Base-by-base conservation (phyloP, 2,888 invertebrate genomes). In the Noctua janthina region DNA sequence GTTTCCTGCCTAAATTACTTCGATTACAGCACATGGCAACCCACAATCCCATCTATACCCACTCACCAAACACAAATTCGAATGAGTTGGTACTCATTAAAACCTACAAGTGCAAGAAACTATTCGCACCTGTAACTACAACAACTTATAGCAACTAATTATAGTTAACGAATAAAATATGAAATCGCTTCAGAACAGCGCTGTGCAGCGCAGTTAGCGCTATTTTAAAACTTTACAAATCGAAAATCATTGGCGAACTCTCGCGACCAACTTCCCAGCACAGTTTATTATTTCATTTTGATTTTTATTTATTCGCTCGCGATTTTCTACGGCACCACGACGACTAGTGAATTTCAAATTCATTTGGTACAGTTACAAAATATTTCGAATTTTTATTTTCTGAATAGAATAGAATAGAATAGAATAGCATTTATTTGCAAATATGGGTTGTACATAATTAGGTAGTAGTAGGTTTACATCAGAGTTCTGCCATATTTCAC, bases 261-360 rank as follows among this genome's bases (percentile, higher is more conserved):
- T 74, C 71, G 79, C 90, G 86, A 81, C 79, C 83, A 87, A 89
- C 81, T 89, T 86, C 64, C 84, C 59, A 11, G 86, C 81, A 84
- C 87, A 89, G 87, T 91, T 91, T 91, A 91, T 92, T 90, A 91
- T 92, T 92, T 91, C 87, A 91, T 91, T 91, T 90, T 87, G 74
- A 89, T 90, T 88, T 90, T 87, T 91, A 91, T 92, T 92, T 92
- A 92, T 91, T 91, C 90, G 86, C 84, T 81, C 85, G 74, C 82
- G 85, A 90, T 89, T 90, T 88, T 78, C 88, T 74, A 72, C 83
- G 79, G 85, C 75, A 84, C 79, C 80, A 81, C 80, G 87, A 86
- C 83, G 85, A 77, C 82, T 76, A 70, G 83, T 78, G 90, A 90
- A 90, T 90, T 89, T 83, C 56, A 88, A 85, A 87, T 90, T 90